These are phyloP conservation scores for Pardalotus punctatus DNA, from an alignment of 2,113 vertebrate species.

Conservation along the genomic window DNA sequence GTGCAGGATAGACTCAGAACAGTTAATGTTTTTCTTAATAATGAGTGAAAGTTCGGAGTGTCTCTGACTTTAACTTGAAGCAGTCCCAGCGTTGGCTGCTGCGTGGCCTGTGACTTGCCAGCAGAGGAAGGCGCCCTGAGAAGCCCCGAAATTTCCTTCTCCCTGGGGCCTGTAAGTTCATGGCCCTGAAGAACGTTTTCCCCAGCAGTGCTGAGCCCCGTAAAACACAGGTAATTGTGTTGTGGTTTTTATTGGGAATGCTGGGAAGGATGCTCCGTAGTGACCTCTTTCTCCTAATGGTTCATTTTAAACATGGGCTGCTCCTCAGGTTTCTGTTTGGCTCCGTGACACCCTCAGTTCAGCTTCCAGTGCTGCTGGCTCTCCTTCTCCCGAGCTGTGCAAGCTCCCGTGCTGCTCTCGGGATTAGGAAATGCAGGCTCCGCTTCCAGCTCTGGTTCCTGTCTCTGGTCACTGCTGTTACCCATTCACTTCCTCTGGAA, in stretches of 20 bases:
- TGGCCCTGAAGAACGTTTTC: accelerated
- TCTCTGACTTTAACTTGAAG: not conserved
- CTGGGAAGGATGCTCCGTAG: not conserved
- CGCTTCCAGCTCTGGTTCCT: not conserved
- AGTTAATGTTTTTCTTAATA: not conserved
- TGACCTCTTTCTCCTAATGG: accelerated
- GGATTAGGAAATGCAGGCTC: not conserved
- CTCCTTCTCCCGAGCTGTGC: not conserved
- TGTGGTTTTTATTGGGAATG: not conserved
- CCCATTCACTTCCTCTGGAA: not conserved
- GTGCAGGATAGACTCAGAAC: not conserved
- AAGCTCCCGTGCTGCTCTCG: not conserved
- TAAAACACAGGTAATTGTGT: not conserved
- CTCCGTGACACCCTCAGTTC: not conserved
- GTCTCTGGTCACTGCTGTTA: not conserved
- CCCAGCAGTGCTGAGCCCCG: not conserved
- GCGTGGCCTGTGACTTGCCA: not conserved
- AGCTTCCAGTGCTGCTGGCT: not conserved
- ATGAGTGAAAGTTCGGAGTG: not conserved
- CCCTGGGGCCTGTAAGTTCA: not conserved
- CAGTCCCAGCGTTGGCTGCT: not conserved
- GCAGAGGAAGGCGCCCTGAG: not conserved
- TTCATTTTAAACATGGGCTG: not conserved
- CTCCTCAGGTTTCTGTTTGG: not conserved
- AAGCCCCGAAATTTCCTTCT: not conserved